Evolutionary conservation across 2,888 invertebrate species (phyloP), one percentile per base, ranked within the genome.

Genomic region (Callinectes sapidus): DNA sequence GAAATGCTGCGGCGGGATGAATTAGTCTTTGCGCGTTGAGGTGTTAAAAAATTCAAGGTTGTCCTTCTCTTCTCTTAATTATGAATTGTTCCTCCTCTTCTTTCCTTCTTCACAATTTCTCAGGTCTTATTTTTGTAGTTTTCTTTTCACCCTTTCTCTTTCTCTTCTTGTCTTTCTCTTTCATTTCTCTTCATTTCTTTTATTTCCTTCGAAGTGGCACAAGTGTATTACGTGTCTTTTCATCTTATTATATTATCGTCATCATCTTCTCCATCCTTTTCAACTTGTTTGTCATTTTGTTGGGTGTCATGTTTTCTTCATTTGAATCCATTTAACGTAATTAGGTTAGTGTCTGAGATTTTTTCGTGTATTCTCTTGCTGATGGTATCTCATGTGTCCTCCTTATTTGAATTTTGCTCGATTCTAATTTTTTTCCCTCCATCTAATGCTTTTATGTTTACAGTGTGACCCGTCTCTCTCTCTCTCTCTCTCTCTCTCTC

Each of bases 1-100:
- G 81, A 81, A 81, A 81, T 81, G 35, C 32, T 81, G 81, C 81
- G 35, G 81, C 14, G 81, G 35, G 81, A 77, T 32, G 81, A n/a
- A 81, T 81, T 81, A 81, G 81, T 81, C 81, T 81, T 81, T 81
- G 16, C 81, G 81, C 16, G 35, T 6, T 35, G 32, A 35, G 81
- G 32, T 81, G 81, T 32, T 81, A 81, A 81, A 32, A 81, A 35
- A 35, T 81, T 81, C 81, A 32, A 35, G 35, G 1, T 81, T 81
- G 14, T 35, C 16, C 35, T 81, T 81, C 61, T 28, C 28, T 81
- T 16, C 81, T 77, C 77, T 32, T 81, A 81, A 81, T 81, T 81
- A 81, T 81, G 81, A 81, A 35, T 32, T 81, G 81, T 81, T 81
- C 81, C 32, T 16, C 32, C 48, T 48, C 10, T 10, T 48, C 10